These are phyloP conservation scores for Schizothorax lantsangensis DNA, from an alignment of 2,797 vertebrate genomes.

Conservation along the genomic window DNA sequence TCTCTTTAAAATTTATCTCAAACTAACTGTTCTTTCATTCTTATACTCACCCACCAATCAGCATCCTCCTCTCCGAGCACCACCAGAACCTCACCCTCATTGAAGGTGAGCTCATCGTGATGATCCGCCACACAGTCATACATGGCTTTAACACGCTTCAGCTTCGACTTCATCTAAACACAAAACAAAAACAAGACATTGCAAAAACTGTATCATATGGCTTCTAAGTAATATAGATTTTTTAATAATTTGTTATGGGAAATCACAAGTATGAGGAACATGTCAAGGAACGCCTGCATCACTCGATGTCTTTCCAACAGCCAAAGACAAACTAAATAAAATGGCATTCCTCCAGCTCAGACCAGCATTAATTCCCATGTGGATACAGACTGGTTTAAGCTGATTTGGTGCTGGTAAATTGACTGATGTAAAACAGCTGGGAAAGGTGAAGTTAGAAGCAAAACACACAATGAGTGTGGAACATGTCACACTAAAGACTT, in stretches of 20 bases:
- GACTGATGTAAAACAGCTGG: constrained; percentile 2
- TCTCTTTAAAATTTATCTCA: neutral
- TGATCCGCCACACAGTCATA: constrained; percentile 84
- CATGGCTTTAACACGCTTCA: constrained; percentile 77
- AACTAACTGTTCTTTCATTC: neutral
- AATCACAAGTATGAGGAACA: constrained; percentile 9
- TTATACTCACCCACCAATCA: constrained; percentile 86
- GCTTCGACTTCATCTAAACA: constrained; percentile 64
- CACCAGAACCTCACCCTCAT: constrained; percentile 81
- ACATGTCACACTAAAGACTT: neutral
- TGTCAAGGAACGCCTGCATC: neutral
- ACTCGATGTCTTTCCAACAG: neutral
- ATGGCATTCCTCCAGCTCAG: neutral
- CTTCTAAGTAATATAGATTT: neutral
- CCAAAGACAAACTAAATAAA: neutral
- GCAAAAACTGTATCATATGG: neutral
- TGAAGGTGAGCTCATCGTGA: constrained; percentile 86
- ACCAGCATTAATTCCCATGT: constrained; percentile 2
- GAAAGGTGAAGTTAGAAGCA: neutral
- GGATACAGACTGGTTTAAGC: constrained; percentile 17
- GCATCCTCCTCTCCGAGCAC: constrained; percentile 82
- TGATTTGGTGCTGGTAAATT: neutral
- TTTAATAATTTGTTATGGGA: neutral
- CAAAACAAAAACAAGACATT: neutral
- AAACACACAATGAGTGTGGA: neutral